Percentiles rank a stretch among this genome's conserved stretches.
Evolutionary conservation across 2,797 vertebrate species (phyloP).

Genomic region (Ispidina lecontei): DNA sequence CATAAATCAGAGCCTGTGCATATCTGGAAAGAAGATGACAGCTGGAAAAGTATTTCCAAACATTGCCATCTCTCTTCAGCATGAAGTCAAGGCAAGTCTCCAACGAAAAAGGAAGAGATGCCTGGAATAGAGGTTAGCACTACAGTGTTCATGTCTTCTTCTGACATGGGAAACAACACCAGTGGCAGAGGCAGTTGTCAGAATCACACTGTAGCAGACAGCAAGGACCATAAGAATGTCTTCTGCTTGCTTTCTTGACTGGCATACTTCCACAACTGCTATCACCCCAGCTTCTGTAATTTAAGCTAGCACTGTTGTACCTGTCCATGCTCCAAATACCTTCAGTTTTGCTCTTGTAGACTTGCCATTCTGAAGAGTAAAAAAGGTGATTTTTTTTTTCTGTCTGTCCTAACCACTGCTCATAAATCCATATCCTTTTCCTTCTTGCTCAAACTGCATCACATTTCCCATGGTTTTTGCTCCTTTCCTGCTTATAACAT

Average conservation of each 20-base stretch:
- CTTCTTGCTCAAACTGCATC: neutral
- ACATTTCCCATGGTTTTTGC: neutral
- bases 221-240: neutral
- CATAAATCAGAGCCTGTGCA: neutral
- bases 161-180: neutral
- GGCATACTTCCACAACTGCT: neutral
- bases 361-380: neutral
- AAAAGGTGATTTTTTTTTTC: rapidly evolving
- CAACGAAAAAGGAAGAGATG: neutral
- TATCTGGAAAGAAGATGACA: neutral
- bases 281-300: neutral
- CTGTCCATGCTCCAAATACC: neutral
- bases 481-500: neutral
- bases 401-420: neutral
- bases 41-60: conserved; percentile 1
- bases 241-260: neutral
- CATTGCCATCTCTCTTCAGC: neutral
- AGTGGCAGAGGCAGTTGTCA: neutral
- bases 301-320: neutral
- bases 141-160: neutral
- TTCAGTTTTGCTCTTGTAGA: neutral
- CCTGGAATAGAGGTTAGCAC: neutral
- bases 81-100: neutral
- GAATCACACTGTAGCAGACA: neutral
- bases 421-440: neutral